These are phyloP conservation scores for Cephus nigrinus DNA, from an alignment of 2,888 invertebrate genomes.

Conservation along the genomic window DNA sequence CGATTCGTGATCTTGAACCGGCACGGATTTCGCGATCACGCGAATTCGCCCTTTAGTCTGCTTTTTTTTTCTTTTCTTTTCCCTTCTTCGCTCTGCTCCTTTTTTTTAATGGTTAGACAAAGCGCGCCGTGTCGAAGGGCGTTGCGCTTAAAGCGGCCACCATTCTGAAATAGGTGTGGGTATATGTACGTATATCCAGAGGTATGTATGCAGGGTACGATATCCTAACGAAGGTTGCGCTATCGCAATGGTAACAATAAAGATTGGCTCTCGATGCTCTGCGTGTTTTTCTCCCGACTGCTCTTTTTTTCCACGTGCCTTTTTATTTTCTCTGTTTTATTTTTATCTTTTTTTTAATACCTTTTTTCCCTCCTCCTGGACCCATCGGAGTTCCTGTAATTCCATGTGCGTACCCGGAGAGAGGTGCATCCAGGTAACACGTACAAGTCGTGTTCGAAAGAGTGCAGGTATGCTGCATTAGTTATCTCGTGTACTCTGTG, in stretches of 20 bases:
- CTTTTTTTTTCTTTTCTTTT: not conserved
- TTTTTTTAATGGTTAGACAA: not conserved
- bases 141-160: not conserved
- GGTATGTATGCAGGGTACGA: conserved; percentile 12
- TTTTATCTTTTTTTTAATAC: not conserved
- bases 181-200: not conserved
- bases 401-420: not conserved
- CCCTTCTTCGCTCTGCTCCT: not conserved
- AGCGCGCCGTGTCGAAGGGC: not conserved
- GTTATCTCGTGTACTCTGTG: conserved; percentile 40
- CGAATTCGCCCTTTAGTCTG: not conserved
- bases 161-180: not conserved
- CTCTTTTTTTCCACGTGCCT: not conserved
- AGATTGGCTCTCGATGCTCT: conserved; percentile 28
- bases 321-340: not conserved
- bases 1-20: not conserved
- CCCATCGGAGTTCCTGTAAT: not conserved
- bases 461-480: conserved; percentile 44
- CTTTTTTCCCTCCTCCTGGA: not conserved
- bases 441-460: conserved; percentile 1
- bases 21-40: not conserved
- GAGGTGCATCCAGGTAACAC: not conserved
- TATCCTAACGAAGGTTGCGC: conserved; percentile 36
- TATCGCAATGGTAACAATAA: conserved; percentile 37
- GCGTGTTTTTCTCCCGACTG: conserved; percentile 3